Base-by-base conservation (phyloP, 2,113 vertebrate genomes). In the Xerus inauris region DNA sequence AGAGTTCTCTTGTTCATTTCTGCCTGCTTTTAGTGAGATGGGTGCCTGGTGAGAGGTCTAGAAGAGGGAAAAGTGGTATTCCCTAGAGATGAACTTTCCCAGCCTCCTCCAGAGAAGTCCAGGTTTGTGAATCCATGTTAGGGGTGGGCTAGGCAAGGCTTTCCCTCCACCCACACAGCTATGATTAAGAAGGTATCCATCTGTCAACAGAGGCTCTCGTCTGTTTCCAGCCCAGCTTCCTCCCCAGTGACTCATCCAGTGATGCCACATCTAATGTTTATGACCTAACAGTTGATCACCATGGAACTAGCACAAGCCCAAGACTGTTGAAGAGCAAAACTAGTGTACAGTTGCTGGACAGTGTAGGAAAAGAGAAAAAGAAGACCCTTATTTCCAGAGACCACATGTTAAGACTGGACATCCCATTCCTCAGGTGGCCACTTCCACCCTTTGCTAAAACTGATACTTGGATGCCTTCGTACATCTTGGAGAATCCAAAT, bases 281-380 rank as follows among this genome's bases (percentile, higher is more conserved):
- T 97, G 97, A 97, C 97, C 92, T 97, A 97, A 97, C 87, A 84
- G 94, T 83, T 40, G 94, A 95, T 98, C 97, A 97, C 98, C 97
- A 97, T 95, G 97, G 95, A 88, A 96, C 65, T 67, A 81, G 87
- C 89, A 97, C 94, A 97, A 85, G 94, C 64, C 75, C 5, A 65
- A 49, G 72, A 81, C 96, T 96, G 91, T 96, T 83, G 90, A 95
- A 75, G 54, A 92, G 77, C 20, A 97, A 96, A 97, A 94, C 85
- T 91, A 84, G 75, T 6, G 3, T 12, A 57, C 80, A 92, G 83
- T 69, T 51, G 24, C 62, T 75, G 95, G 71, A 57, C 22, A 1
- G 89, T 38, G 83, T 40, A 81, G 72, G 40, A 49, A 87, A 90
- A 87, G 79, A 35, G 84, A 24, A 57, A 89, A 94, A 95, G 72